phyloP scores from a whole-genome alignment of 2,888 invertebrate species.

The Drosophila cognata region DNA sequence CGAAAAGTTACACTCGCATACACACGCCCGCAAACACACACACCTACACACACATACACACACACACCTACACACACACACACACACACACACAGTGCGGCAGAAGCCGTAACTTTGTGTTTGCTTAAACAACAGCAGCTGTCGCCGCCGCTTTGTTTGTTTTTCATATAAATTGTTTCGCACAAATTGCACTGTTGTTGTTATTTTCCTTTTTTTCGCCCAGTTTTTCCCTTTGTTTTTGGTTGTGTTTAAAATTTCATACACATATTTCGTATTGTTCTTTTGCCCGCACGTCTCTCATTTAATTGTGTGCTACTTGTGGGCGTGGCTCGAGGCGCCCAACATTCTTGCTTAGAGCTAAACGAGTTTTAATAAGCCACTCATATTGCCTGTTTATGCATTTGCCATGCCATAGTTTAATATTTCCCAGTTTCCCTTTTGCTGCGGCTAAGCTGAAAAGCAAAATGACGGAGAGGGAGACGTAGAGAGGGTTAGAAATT shows the following conservation, averaged over 20 bases:
- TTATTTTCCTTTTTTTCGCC: conserved; percentile 20
- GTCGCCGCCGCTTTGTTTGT: conserved; percentile 55
- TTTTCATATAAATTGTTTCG: conserved; percentile 70
- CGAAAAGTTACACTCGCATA: conserved; percentile 60
- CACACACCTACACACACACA: neutral
- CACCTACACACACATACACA: conserved; percentile 1
- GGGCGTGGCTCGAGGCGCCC: conserved; percentile 14
- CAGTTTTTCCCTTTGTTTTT: conserved; percentile 15
- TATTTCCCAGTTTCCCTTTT: conserved; percentile 19
- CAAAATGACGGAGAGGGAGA: neutral
- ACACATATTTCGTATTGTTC: conserved; percentile 56
- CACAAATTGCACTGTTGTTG: conserved; percentile 53
- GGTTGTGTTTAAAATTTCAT: conserved; percentile 51
- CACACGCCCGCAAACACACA: conserved; percentile 12
- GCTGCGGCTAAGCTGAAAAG: conserved; percentile 17
- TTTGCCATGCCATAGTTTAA: conserved; percentile 26
- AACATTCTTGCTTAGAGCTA: conserved; percentile 33
- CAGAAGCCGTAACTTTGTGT: conserved; percentile 67
- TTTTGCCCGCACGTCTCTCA: conserved; percentile 61
- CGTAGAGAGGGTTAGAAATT: neutral
- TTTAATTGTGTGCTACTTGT: conserved; percentile 56
- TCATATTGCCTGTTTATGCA: conserved; percentile 37
- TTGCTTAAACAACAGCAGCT: conserved; percentile 75
- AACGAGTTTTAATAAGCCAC: conserved; percentile 58
- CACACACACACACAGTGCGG: conserved; percentile 1